Conservation (phyloP, 2,797 vertebrate species). For the Hylomyscus alleni region DNA sequence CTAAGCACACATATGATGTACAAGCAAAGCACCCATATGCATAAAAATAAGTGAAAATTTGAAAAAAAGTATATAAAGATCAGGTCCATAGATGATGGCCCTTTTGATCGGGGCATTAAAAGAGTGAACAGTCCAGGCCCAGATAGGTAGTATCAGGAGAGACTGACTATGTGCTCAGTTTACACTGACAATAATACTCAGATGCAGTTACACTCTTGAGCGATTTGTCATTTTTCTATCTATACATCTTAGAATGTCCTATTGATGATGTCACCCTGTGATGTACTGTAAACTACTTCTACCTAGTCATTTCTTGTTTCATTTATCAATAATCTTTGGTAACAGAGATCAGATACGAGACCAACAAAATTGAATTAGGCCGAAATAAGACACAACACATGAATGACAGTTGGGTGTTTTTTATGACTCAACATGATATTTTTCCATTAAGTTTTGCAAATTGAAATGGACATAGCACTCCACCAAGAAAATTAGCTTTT, state of each 20-base stretch:
- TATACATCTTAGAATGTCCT: neutral
- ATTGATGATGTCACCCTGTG: neutral
- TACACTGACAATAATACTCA: neutral
- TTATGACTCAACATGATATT: neutral
- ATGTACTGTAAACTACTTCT: neutral
- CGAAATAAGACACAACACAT: neutral
- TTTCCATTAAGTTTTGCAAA: constrained; percentile 52
- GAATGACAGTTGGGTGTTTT: neutral
- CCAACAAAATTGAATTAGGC: neutral
- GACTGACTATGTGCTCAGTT: neutral
- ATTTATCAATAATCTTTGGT: constrained; percentile 13
- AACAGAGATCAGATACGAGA: neutral
- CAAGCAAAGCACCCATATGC: neutral
- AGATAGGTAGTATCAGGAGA: neutral
- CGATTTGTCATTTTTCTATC: constrained; percentile 14
- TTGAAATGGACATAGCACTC: constrained; percentile 7
- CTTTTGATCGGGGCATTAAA: neutral
- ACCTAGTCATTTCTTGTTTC: neutral
- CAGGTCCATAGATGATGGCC: neutral
- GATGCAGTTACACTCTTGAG: neutral
- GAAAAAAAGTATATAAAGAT: neutral
- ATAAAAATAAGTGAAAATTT: neutral
- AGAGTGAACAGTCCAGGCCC: neutral
- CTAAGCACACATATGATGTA: neutral
- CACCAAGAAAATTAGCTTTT: neutral